Evolutionary conservation across 2,113 vertebrate genomes (phyloP).

Genomic region (Cyanistes caeruleus): DNA sequence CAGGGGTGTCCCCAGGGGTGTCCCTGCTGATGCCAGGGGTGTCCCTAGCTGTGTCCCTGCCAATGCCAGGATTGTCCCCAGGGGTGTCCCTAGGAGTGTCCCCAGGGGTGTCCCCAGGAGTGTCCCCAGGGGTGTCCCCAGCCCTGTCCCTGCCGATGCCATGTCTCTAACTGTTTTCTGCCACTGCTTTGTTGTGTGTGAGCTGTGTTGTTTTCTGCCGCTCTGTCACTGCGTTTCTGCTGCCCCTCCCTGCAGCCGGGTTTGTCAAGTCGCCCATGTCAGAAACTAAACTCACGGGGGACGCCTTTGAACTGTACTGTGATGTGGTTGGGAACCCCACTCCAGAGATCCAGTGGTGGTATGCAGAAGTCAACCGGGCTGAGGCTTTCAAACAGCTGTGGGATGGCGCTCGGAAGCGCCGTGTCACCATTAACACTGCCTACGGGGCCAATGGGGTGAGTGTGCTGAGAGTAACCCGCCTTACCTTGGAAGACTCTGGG

Average conservation of each 20-base stretch:
- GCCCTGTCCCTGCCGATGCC: not conserved
- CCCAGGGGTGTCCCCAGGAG: not conserved
- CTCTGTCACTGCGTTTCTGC: slow-evolving; percentile 82
- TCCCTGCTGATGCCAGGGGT: not conserved
- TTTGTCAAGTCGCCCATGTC: slow-evolving; percentile 99
- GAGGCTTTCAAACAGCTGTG: slow-evolving; percentile 99
- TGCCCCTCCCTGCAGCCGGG: slow-evolving; percentile 93
- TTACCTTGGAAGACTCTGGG: slow-evolving; percentile 96
- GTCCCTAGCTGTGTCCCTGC: not conserved
- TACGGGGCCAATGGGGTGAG: slow-evolving; percentile 95
- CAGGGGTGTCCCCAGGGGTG: not conserved
- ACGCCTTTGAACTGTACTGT: slow-evolving; percentile 99
- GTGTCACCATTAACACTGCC: slow-evolving; percentile 95
- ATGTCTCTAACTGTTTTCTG: slow-evolving; percentile 69
- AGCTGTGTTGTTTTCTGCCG: slow-evolving; percentile 71
- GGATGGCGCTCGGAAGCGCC: slow-evolving; percentile 93
- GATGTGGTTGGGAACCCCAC: slow-evolving; percentile 96
- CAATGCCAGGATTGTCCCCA: not conserved
- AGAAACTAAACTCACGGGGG: slow-evolving; percentile 98
- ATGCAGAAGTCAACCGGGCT: slow-evolving; percentile 95
- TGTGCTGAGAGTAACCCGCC: slow-evolving; percentile 93
- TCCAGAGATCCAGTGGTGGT: slow-evolving; percentile 99
- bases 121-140: not conserved
- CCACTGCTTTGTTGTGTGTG: slow-evolving; percentile 75
- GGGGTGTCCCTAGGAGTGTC: not conserved